Evolutionary conservation across 2,888 invertebrate species (phyloP).

Genomic region (Lapara coniferarum): DNA sequence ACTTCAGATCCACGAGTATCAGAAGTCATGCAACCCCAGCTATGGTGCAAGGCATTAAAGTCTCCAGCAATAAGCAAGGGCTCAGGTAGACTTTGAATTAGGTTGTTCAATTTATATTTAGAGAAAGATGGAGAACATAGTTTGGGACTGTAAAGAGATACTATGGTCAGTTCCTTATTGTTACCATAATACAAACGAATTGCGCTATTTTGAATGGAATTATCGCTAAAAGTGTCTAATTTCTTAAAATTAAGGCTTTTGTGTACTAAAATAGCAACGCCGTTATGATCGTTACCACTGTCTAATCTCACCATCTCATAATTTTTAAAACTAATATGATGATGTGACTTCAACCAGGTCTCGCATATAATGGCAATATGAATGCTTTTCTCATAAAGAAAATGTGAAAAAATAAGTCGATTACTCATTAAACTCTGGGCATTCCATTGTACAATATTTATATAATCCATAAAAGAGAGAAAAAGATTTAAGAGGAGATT

Average conservation of each 20-base stretch:
- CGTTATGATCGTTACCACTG: constrained; percentile 32
- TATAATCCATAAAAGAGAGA: constrained; percentile 23
- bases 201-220: constrained; percentile 33
- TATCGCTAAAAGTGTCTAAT: constrained; percentile 29
- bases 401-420: constrained; percentile 19
- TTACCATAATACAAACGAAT: constrained; percentile 5
- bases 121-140: constrained; percentile 15
- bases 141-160: constrained; percentile 30
- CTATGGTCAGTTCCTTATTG: constrained; percentile 25
- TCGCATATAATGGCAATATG: constrained; percentile 3
- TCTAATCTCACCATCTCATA: constrained; percentile 29
- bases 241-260: constrained; percentile 28
- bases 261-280: constrained; percentile 32
- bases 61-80: constrained; percentile 29
- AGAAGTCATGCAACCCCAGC: constrained; percentile 28
- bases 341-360: constrained; percentile 28
- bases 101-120: constrained; percentile 28
- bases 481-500: background rate
- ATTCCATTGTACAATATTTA: constrained; percentile 31
- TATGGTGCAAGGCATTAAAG: constrained; percentile 31
- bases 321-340: constrained; percentile 28
- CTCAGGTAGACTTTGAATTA: constrained; percentile 25
- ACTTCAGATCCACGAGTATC: constrained; percentile 26
- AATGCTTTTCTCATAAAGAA: constrained; percentile 22
- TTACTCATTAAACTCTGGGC: constrained; percentile 29